Evolutionary conservation across 2,888 invertebrate species (phyloP).

Genomic region (Drosophila borealis): DNA sequence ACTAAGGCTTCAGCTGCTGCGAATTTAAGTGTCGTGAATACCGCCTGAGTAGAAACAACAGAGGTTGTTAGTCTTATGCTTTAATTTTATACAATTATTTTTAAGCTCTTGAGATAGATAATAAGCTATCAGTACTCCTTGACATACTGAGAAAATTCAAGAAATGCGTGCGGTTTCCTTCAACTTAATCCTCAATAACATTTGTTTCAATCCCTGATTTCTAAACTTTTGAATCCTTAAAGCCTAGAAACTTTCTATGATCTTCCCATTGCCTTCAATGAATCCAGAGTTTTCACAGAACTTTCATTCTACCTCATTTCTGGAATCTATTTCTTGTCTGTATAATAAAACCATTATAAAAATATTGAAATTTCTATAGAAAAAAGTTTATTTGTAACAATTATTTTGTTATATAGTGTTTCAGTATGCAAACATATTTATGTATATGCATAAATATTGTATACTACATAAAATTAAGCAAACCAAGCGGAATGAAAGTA

Average conservation of each 20-base stretch:
- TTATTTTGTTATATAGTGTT: conserved; percentile 39
- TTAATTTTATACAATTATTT: not conserved
- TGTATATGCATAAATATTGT: conserved; percentile 23
- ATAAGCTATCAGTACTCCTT: not conserved
- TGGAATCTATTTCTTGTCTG: too few species aligned
- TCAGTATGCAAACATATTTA: conserved; percentile 69
- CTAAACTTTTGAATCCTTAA: too few species aligned
- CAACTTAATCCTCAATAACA: too few species aligned
- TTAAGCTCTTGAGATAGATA: not conserved
- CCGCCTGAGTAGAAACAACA: conserved; percentile 2
- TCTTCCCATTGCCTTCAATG: too few species aligned
- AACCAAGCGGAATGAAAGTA: conserved; percentile 37
- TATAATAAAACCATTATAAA: not conserved
- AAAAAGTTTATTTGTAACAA: conserved; percentile 66
- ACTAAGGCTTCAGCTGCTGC: not conserved
- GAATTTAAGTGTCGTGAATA: conserved; percentile 5
- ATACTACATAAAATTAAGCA: conserved; percentile 24
- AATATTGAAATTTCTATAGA: conserved; percentile 20
- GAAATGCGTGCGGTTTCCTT: not conserved
- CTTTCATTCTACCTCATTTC: too few species aligned
- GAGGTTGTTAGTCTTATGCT: conserved; percentile 19
- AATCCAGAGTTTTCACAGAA: too few species aligned
- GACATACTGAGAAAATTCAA: not conserved
- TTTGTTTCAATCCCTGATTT: too few species aligned
- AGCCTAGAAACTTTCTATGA: too few species aligned